Percentiles rank a stretch among this genome's conserved stretches.
phyloP scores from a whole-genome alignment of 1,140 invertebrate species.

The Bombus ignitus region DNA sequence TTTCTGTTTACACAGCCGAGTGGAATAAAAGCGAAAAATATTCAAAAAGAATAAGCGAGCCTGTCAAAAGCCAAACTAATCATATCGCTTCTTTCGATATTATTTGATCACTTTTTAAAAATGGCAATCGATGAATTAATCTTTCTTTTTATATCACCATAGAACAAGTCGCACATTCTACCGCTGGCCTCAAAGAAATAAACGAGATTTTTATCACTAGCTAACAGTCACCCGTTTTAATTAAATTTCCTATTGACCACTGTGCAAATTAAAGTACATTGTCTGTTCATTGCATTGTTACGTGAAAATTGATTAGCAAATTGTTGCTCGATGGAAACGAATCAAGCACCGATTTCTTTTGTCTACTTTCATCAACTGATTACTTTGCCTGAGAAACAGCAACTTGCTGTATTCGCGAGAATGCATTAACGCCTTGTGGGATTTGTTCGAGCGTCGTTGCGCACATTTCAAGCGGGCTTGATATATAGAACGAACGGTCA shows the following conservation, averaged over 20 bases:
- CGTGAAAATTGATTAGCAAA: conserved; percentile 6
- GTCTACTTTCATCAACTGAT: conserved; percentile 4
- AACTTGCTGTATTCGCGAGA: too few relatives aligned
- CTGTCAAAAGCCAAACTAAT: too few relatives aligned
- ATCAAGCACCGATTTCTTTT: background rate
- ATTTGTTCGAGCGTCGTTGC: background rate
- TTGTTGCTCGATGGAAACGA: conserved; percentile 2
- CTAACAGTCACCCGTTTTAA: conserved; percentile 4
- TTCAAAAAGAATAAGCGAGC: too few relatives aligned
- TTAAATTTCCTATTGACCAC: background rate
- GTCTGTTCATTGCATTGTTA: background rate
- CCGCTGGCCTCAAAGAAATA: background rate
- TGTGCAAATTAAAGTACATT: background rate
- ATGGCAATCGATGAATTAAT: too few relatives aligned
- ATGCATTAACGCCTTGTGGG: background rate
- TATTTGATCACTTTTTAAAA: too few relatives aligned
- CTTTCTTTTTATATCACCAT: too few relatives aligned
- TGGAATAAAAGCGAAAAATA: too few relatives aligned
- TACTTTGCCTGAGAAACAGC: background rate
- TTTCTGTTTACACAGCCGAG: too few relatives aligned
- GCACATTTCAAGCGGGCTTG: background rate
- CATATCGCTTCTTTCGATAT: too few relatives aligned
- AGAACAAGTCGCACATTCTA: background rate
- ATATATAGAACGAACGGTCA: background rate
- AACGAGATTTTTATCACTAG: background rate